Base-by-base conservation (phyloP, 1,140 invertebrate species). In the Trachymyrmex septentrionalis region DNA sequence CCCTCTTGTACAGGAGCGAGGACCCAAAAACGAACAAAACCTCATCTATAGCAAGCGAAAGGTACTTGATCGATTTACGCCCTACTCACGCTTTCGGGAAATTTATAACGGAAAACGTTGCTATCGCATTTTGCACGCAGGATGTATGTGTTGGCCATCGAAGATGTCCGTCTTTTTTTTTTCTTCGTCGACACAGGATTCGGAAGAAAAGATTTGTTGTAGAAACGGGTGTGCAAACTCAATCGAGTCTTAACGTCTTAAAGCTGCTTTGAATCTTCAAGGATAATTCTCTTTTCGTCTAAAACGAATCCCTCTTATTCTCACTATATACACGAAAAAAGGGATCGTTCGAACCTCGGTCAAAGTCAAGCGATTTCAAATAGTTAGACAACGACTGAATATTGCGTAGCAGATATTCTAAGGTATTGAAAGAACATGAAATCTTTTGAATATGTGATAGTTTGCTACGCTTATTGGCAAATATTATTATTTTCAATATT, bases 1-100 rank as follows among this genome's bases (percentile, higher is more conserved):
- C 93, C 93, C 93, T 93, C 92, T 93, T 94, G 92, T 94, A 95
- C 93, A 69, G 94, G 91, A 95, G 94, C 94, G 94, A 89, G 92
- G 93, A n/a, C 93, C 93, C 93, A 93, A 94, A 94, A 94, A 93
- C 77, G 93, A 94, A 94, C 88, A 94, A 95, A 95, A 94, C 92
- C 87, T 90, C 88, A 91, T 91, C 90, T 90, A 92, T 91, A 91
- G 91, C 91, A 34, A 93, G 90, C 88, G 89, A 92, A 94, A 93
- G 91, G 82, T n/a, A 92, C 93, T 93, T 94, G 94, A 95, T 94
- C 94, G 93, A 95, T 95, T 95, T 94, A 95, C 93, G 92, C 94
- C 91, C 92, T 93, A 94, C 93, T 94, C 92, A 91, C 90, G 92
- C 91, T 93, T 94, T 93, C 86, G 91, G 91, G 90, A 94, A 93